phyloP scores from a whole-genome alignment of 2,113 vertebrate species.

The Puntigrus tetrazona region DNA sequence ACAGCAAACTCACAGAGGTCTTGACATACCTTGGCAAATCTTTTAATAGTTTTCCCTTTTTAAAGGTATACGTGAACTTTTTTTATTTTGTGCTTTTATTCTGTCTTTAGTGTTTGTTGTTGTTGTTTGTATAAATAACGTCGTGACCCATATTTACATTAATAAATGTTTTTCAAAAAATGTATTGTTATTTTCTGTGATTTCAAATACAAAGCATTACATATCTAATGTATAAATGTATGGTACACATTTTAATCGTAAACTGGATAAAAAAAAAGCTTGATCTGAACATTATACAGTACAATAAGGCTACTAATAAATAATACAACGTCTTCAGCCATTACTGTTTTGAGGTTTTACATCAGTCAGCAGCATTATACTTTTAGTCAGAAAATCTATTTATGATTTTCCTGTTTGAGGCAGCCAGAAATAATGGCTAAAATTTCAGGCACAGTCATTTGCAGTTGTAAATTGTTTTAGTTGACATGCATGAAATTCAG shows the following conservation, averaged over 20 bases:
- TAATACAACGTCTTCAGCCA: background rate
- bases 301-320: background rate
- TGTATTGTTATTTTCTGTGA: too few species aligned
- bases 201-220: too few species aligned
- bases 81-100: too few species aligned
- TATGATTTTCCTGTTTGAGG: constrained; percentile 4
- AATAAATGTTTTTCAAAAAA: too few species aligned
- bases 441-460: constrained; percentile 21
- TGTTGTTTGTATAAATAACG: too few species aligned
- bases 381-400: constrained; percentile 32
- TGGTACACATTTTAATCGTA: too few species aligned
- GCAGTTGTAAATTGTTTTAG: constrained; percentile 35
- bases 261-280: background rate
- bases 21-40: background rate
- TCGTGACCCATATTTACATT: too few species aligned
- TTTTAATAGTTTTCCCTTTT: too few species aligned
- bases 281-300: background rate
- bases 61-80: too few species aligned
- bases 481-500: constrained; percentile 45
- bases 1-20: background rate
- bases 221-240: too few species aligned
- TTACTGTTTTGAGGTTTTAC: background rate
- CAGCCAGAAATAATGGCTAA: background rate
- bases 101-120: too few species aligned
- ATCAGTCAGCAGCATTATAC: constrained; percentile 12